Conservation (phyloP, 2,888 invertebrate species). For the Dermolepida albohirtum region DNA sequence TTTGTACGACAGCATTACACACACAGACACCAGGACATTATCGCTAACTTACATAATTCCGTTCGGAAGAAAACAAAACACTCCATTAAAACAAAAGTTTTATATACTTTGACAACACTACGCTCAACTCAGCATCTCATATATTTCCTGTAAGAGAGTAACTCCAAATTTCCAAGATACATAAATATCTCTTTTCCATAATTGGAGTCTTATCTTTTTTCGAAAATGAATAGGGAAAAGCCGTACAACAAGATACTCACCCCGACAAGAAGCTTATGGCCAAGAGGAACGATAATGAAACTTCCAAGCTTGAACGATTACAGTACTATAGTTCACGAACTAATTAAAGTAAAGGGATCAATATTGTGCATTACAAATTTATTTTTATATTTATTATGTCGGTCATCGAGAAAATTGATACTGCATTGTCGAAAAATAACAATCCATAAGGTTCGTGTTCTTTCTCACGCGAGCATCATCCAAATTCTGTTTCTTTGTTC, state of each 20-base stretch:
- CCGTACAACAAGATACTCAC: background rate
- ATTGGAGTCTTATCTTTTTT: constrained; percentile 32
- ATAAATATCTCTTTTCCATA: constrained; percentile 36
- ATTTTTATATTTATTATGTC: background rate
- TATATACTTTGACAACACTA: too few relatives aligned
- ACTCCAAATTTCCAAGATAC: constrained; percentile 21
- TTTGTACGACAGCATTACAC: too few relatives aligned
- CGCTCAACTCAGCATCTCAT: too few relatives aligned
- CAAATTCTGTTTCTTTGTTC: constrained; percentile 11
- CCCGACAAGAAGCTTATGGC: too few relatives aligned
- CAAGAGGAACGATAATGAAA: constrained; percentile 28
- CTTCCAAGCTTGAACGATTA: constrained; percentile 28
- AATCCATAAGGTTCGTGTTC: too few relatives aligned
- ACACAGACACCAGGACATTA: too few relatives aligned
- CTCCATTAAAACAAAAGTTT: too few relatives aligned
- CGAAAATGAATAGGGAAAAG: constrained; percentile 27
- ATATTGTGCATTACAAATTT: constrained; percentile 14
- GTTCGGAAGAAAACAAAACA: too few relatives aligned
- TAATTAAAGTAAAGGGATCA: constrained; percentile 25
- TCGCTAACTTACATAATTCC: too few relatives aligned
- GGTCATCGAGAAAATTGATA: too few relatives aligned
- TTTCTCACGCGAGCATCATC: constrained; percentile 13
- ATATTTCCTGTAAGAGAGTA: background rate
- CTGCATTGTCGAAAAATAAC: too few relatives aligned
- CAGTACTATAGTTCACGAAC: constrained; percentile 20